A percentile compares a stretch with the other conserved stretches of the same genome.
Evolutionary conservation across 1,140 invertebrate species (phyloP).

Genomic region (Diplogasteroides magnus): DNA sequence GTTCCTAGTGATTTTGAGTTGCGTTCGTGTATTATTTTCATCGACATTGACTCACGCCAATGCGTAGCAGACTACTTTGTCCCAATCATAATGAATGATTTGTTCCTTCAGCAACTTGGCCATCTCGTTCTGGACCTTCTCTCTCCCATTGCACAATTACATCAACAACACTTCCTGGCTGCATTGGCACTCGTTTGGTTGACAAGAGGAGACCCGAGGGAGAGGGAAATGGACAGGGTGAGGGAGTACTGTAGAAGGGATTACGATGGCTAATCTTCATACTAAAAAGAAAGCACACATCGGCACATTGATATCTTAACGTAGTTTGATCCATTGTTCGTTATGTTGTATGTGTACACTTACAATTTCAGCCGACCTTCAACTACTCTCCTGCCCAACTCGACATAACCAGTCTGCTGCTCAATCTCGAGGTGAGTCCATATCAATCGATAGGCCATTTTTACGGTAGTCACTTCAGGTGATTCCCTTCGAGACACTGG

Average conservation of each 20-base stretch:
- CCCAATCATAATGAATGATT: slow-evolving; percentile 20
- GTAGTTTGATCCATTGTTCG: too few species aligned
- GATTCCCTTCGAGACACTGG: slow-evolving; percentile 76
- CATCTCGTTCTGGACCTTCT: slow-evolving; percentile 77
- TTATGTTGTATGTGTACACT: background rate
- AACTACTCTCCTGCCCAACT: slow-evolving; percentile 41
- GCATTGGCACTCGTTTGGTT: slow-evolving; percentile 84
- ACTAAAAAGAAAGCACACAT: too few species aligned
- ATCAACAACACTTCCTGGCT: slow-evolving; percentile 74
- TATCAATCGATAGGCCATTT: background rate
- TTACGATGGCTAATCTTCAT: slow-evolving; percentile 12
- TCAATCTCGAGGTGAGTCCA: slow-evolving; percentile 61
- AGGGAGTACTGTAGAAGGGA: slow-evolving; percentile 19
- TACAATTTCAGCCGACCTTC: slow-evolving; percentile 37
- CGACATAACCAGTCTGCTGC: slow-evolving; percentile 42
- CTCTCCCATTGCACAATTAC: slow-evolving; percentile 78
- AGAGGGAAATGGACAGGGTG: slow-evolving; percentile 11
- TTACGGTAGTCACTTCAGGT: slow-evolving; percentile 56
- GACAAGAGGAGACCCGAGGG: slow-evolving; percentile 58
- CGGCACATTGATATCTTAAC: too few species aligned
- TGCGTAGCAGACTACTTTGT: too few species aligned
- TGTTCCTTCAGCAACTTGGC: slow-evolving; percentile 66
- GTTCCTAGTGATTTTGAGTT: too few species aligned
- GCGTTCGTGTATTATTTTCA: too few species aligned
- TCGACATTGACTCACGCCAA: too few species aligned